These are phyloP conservation scores for Ernsta delagoae DNA, from an alignment of 2,888 invertebrate species.

Conservation along the genomic window DNA sequence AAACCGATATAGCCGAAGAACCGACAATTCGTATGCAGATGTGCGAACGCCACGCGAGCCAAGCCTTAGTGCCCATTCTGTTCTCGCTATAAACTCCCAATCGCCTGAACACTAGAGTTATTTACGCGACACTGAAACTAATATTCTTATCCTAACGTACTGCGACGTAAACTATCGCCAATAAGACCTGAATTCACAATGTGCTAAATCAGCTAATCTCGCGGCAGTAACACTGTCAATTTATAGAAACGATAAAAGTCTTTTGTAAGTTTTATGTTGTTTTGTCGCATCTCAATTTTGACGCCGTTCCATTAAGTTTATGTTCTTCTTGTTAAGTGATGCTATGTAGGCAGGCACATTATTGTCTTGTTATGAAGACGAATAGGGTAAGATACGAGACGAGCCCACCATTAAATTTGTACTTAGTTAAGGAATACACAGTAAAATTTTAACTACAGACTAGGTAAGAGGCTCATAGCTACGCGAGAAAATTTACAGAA, in stretches of 20 bases:
- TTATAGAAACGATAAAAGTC: slow-evolving; percentile 17
- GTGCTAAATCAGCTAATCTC: slow-evolving; percentile 25
- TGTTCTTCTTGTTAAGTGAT: background rate
- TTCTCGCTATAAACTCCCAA: slow-evolving; percentile 40
- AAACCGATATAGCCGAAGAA: slow-evolving; percentile 51
- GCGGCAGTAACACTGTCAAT: slow-evolving; percentile 21
- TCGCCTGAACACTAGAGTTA: slow-evolving; percentile 39
- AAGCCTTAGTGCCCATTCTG: slow-evolving; percentile 40
- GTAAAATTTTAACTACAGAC: too few relatives aligned
- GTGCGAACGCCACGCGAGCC: slow-evolving; percentile 53
- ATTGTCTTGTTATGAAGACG: too few relatives aligned
- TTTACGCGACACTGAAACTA: slow-evolving; percentile 47
- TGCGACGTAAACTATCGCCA: slow-evolving; percentile 28
- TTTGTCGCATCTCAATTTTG: slow-evolving; percentile 9
- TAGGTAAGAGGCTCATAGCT: too few relatives aligned
- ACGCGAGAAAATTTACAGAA: too few relatives aligned
- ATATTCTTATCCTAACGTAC: slow-evolving; percentile 34
- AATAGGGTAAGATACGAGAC: too few relatives aligned
- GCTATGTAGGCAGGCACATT: too few relatives aligned
- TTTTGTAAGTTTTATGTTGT: slow-evolving; percentile 19
- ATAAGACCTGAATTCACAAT: slow-evolving; percentile 29
- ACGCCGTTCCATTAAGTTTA: background rate
- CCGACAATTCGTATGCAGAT: slow-evolving; percentile 69
- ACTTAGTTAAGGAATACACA: too few relatives aligned
- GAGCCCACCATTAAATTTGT: too few relatives aligned